A percentile compares a stretch with the other conserved stretches of the same genome.
Conservation (phyloP, 2,888 invertebrate species). For the Encarsia formosa region DNA sequence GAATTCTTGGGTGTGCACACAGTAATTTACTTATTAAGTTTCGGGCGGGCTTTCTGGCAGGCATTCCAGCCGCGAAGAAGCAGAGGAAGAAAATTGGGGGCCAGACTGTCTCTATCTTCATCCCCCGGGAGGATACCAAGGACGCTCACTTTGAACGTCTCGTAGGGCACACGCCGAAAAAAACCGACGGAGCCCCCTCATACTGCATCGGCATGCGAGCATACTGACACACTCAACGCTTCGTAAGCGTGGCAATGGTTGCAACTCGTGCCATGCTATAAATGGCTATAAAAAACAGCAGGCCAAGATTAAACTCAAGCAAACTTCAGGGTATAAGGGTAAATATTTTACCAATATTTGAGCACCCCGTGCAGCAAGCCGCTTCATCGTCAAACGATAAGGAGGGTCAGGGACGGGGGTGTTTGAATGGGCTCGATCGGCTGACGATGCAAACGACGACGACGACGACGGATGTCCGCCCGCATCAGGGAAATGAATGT, state of each 20-base stretch:
- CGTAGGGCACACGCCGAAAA: slow-evolving; percentile 47
- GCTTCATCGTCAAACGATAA: slow-evolving; percentile 17
- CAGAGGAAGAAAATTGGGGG: no score
- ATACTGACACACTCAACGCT: no score
- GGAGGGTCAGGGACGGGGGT: slow-evolving; percentile 5
- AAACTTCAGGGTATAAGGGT: no score
- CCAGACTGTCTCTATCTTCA: slow-evolving; percentile 30
- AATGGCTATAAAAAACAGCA: no score
- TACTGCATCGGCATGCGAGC: no score
- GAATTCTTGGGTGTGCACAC: no score
- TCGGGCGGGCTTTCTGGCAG: slow-evolving; percentile 42
- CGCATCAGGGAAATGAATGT: slow-evolving; percentile 23
- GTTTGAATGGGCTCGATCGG: slow-evolving; percentile 16
- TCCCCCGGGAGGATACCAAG: slow-evolving; percentile 46
- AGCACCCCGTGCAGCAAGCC: no score
- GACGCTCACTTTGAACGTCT: slow-evolving; percentile 50
- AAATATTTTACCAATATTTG: no score
- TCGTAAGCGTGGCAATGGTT: no score
- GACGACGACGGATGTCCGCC: slow-evolving; percentile 27
- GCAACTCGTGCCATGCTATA: no score
- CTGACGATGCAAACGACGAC: neutral
- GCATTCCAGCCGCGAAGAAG: slow-evolving; percentile 22
- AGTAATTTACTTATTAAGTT: slow-evolving; percentile 53
- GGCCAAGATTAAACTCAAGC: no score
- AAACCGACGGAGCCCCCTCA: no score